Percentiles rank a stretch among this genome's conserved stretches.
phyloP scores from a whole-genome alignment of 2,888 invertebrate species.

The Oligia fasciuncula region DNA sequence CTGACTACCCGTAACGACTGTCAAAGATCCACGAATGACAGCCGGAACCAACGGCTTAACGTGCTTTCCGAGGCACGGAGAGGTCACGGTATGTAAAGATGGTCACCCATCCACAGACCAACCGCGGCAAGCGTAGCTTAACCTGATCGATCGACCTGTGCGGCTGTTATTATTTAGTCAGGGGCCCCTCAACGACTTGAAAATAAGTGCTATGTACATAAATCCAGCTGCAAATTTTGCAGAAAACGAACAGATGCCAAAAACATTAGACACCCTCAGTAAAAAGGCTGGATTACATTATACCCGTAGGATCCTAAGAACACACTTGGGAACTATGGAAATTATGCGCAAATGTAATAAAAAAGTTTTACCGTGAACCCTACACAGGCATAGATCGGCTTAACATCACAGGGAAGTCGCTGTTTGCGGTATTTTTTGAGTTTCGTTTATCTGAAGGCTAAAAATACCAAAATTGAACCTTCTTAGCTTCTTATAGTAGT shows the following conservation, averaged over 20 bases:
- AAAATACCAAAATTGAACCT: too few species aligned
- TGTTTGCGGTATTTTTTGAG: not conserved
- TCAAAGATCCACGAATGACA: too few species aligned
- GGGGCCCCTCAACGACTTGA: not conserved
- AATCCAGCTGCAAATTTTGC: slow-evolving; percentile 26
- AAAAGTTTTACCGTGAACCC: slow-evolving; percentile 44
- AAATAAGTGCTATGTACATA: slow-evolving; percentile 16
- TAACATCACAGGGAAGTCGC: not conserved
- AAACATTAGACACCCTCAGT: slow-evolving; percentile 20
- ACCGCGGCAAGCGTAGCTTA: too few species aligned
- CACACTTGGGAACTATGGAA: slow-evolving; percentile 46
- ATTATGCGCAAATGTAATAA: slow-evolving; percentile 61
- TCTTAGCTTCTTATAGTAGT: not conserved
- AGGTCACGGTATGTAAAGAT: too few species aligned
- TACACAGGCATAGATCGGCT: not conserved
- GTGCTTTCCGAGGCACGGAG: too few species aligned
- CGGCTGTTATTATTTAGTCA: too few species aligned
- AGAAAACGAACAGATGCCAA: slow-evolving; percentile 35
- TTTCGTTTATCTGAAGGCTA: not conserved
- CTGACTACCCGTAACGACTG: too few species aligned
- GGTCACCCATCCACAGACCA: too few species aligned
- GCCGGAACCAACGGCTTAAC: too few species aligned
- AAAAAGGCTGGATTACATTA: slow-evolving; percentile 49
- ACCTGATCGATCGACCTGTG: too few species aligned
- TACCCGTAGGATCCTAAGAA: slow-evolving; percentile 48